Evolutionary conservation across 2,797 vertebrate species (phyloP), one percentile per base, ranked within the genome.

Genomic region (Danio jaintianensis): DNA sequence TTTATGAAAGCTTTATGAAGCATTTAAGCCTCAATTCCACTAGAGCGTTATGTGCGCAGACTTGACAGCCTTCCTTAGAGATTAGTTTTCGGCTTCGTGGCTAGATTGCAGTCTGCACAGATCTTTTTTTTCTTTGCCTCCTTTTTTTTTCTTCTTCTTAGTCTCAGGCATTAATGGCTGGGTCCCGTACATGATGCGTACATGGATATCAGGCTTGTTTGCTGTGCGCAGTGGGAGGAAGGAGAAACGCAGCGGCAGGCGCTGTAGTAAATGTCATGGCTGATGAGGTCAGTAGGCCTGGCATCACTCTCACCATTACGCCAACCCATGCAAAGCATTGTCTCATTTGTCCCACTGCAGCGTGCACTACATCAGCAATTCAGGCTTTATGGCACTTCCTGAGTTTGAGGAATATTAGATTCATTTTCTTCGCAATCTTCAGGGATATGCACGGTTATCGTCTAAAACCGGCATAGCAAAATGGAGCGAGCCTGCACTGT

Each of bases 1-100:
- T 93, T 93, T 91, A 92, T 93, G 89, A 92, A 83, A 87, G 87
- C 89, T 91, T 93, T 91, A 91, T 91, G 90, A 88, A 88, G 87
- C 91, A 92, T 89, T 92, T 92, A 92, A 90, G 90, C 85, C 90
- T 89, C 91, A 83, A 78, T 91, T 92, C 93, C 86, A 85, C 91
- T 91, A 92, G 87, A 89, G 86, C 83, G 84, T 85, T 88, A 84
- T 92, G 85, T 90, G 86, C 83, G 82, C 85, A 89, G 89, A 89
- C 88, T 89, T 92, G 93, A 92, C 91, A 91, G 91, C 87, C 89
- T 91, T 92, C 92, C 87, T 90, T 47, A 67, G 90, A 92, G 90
- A 93, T 93, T 92, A 90, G 85, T 87, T 88, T 92, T 86, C 87
- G 87, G 88, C 88, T 86, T 86, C 81, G 79, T 63, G 83, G 85